These are phyloP conservation scores for Recurvirostra avosetta DNA, from an alignment of 2,113 vertebrate species.

Conservation along the genomic window DNA sequence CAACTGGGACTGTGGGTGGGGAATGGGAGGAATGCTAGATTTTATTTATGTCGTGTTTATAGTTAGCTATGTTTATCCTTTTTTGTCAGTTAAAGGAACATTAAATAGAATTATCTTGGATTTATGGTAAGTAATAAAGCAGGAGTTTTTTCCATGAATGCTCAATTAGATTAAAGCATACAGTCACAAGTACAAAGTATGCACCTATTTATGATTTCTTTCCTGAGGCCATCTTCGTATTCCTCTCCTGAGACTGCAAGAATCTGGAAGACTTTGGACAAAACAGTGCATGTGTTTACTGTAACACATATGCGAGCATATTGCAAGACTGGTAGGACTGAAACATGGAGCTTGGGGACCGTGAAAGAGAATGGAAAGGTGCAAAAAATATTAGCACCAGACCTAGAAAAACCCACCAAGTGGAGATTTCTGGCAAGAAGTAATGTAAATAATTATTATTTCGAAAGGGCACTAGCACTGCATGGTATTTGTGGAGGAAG, in stretches of 20 bases:
- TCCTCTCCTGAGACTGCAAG: not conserved
- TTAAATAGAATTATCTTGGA: conserved; percentile 55
- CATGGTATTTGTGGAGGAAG: not conserved
- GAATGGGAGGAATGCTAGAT: conserved; percentile 26
- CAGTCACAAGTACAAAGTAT: conserved; percentile 6
- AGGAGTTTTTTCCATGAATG: not conserved
- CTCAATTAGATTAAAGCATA: conserved; percentile 31
- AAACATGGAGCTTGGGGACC: not conserved
- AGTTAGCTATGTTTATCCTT: conserved; percentile 41
- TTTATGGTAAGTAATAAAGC: conserved; percentile 35
- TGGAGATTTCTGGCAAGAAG: not conserved
- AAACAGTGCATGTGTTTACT: not conserved
- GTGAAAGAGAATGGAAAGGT: not conserved
- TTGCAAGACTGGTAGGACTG: not conserved
- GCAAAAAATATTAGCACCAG: not conserved
- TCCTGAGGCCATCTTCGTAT: not conserved
- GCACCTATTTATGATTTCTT: conserved; percentile 30
- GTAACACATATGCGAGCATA: not conserved
- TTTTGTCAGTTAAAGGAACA: conserved; percentile 30
- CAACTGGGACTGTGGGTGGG: conserved; percentile 37
- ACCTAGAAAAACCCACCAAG: rapidly evolving
- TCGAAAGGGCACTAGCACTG: not conserved
- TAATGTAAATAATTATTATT: not conserved
- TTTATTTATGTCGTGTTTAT: conserved; percentile 51
- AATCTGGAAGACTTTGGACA: not conserved